A percentile compares a stretch with the other conserved stretches of the same genome.
These are phyloP conservation scores for Lithobates sylvaticus DNA, from an alignment of 2,797 vertebrate genomes.

Conservation along the genomic window DNA sequence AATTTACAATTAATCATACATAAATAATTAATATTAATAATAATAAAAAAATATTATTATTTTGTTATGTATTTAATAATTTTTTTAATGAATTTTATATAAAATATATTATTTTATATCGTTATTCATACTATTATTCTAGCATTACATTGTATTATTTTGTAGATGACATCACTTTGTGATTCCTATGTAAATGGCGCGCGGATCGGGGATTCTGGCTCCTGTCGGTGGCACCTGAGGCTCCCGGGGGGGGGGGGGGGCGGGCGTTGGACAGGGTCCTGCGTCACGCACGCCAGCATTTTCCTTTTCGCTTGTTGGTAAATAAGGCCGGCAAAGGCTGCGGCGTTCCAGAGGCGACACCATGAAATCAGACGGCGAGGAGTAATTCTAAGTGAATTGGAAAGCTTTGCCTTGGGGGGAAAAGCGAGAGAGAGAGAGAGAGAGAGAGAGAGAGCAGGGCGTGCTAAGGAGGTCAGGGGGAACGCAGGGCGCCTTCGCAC, in stretches of 20 bases:
- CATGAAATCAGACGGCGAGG: constrained; percentile 26
- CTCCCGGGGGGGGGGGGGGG: not conserved
- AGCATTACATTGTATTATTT: too few relatives aligned
- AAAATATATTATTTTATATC: too few relatives aligned
- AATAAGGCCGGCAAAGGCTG: not conserved
- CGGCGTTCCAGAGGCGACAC: constrained; percentile 36
- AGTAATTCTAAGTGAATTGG: constrained; percentile 52
- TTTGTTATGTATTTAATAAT: too few relatives aligned
- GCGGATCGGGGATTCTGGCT: not conserved
- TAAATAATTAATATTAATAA: too few relatives aligned
- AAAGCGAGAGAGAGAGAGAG: not conserved
- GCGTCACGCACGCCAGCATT: not conserved
- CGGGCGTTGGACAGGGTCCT: not conserved
- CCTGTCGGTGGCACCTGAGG: not conserved
- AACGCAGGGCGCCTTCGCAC: constrained; percentile 6
- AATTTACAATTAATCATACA: too few relatives aligned
- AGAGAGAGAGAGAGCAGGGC: not conserved
- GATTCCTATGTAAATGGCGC: not conserved
- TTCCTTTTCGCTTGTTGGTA: constrained; percentile 23
- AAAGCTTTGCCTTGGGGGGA: constrained; percentile 46
- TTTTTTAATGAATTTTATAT: too few relatives aligned
- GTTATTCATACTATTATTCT: too few relatives aligned
- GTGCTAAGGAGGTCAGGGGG: constrained; percentile 36
- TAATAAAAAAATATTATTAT: too few relatives aligned
- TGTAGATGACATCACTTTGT: too few relatives aligned